Conservation (phyloP, 2,888 invertebrate species). For the Orthosia cruda region DNA sequence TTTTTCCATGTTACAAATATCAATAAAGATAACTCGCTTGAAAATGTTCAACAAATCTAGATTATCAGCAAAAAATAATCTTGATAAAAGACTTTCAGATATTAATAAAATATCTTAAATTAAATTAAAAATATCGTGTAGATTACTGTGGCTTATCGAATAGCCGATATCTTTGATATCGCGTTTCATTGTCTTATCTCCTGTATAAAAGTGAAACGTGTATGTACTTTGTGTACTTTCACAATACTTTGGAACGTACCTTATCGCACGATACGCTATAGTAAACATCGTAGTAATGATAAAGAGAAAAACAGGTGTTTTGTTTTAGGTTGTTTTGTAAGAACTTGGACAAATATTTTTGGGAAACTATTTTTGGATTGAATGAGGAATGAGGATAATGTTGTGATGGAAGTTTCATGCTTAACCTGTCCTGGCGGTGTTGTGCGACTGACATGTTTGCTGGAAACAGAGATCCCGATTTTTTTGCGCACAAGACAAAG, state of each 20-base stretch:
- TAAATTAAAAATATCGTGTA: slow-evolving; percentile 46
- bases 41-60: slow-evolving; percentile 15
- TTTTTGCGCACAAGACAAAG: no score
- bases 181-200: slow-evolving; percentile 44
- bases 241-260: slow-evolving; percentile 66
- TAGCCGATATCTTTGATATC: slow-evolving; percentile 51
- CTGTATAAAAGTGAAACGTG: slow-evolving; percentile 69
- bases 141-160: slow-evolving; percentile 62
- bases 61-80: slow-evolving; percentile 23
- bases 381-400: neutral
- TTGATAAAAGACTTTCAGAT: slow-evolving; percentile 9
- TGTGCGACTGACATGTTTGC: no score
- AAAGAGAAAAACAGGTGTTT: slow-evolving; percentile 70
- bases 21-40: slow-evolving; percentile 7
- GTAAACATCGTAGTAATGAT: slow-evolving; percentile 87
- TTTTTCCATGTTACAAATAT: neutral
- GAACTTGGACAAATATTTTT: slow-evolving; percentile 38
- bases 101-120: slow-evolving; percentile 14
- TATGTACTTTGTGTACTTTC: slow-evolving; percentile 63
- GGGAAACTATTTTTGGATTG: slow-evolving; percentile 26
- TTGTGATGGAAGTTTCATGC: no score
- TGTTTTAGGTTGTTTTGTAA: slow-evolving; percentile 47
- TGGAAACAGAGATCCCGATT: no score
- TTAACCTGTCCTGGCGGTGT: no score
- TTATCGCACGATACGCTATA: slow-evolving; percentile 71